Percentiles rank a stretch among this genome's conserved stretches.
Evolutionary conservation across 2,113 vertebrate species (phyloP).

Genomic region (Triplophysa dalaica): DNA sequence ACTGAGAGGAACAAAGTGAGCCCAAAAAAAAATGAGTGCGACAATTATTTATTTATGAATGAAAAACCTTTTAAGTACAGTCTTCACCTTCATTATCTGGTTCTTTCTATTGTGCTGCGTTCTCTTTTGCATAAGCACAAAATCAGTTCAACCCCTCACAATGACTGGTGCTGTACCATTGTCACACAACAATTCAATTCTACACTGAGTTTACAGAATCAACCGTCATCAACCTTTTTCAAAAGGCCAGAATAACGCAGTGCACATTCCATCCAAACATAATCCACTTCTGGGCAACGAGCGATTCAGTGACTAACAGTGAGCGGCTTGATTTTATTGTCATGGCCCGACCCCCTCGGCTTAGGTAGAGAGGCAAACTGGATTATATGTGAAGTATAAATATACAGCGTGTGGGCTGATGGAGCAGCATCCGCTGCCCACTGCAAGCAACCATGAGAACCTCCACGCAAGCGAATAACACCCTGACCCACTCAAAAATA

Average conservation of each 20-base stretch:
- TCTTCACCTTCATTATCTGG: conserved; percentile 8
- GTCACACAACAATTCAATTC: neutral
- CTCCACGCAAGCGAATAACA: conserved; percentile 29
- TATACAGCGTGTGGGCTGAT: conserved; percentile 49
- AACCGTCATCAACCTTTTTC: conserved; percentile 17
- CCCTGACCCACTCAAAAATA: conserved; percentile 23
- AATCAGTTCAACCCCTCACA: conserved; percentile 59
- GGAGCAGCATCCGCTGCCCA: conserved; percentile 34
- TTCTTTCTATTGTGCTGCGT: neutral
- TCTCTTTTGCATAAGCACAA: conserved; percentile 50
- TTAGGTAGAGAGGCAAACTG: conserved; percentile 38
- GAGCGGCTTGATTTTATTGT: conserved; percentile 37
- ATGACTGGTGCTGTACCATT: conserved; percentile 37
- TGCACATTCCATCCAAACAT: conserved; percentile 38
- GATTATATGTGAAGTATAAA: conserved; percentile 48
- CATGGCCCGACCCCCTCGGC: conserved; percentile 43
- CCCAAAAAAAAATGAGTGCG: no score
- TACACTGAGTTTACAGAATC: neutral
- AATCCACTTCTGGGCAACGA: conserved; percentile 27
- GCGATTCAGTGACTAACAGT: conserved; percentile 37
- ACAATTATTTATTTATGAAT: no score
- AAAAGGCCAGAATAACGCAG: conserved; percentile 40
- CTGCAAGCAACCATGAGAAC: conserved; percentile 6
- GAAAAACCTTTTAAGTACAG: no score
- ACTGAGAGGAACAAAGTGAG: no score